Conservation (phyloP, 2,797 vertebrate species). For the Octomys mimax region DNA sequence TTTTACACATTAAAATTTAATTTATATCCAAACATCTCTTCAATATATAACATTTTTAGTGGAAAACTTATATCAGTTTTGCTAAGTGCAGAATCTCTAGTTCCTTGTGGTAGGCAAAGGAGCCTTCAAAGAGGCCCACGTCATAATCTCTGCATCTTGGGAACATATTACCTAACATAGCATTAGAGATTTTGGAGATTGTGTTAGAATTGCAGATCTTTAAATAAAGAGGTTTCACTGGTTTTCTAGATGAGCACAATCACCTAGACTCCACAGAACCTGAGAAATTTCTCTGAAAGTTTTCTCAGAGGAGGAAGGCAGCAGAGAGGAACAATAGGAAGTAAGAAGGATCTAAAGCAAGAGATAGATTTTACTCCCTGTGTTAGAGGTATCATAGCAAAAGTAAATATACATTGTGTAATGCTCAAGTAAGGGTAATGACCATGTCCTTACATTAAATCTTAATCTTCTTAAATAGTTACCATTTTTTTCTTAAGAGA, state of each 20-base stretch:
- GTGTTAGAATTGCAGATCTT: neutral
- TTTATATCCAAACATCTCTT: neutral
- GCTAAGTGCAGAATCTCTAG: slow-evolving; percentile 1
- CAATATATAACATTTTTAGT: neutral
- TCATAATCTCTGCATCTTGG: neutral
- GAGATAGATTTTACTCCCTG: neutral
- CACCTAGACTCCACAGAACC: neutral
- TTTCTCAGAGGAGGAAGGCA: neutral
- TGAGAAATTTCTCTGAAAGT: neutral
- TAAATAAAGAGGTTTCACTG: neutral
- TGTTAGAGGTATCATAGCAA: neutral
- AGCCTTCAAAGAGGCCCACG: neutral
- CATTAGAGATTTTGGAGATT: neutral
- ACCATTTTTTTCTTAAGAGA: neutral
- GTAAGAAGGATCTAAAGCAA: neutral
- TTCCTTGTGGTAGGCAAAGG: neutral
- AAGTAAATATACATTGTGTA: neutral
- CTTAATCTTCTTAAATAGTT: neutral
- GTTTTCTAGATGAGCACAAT: neutral
- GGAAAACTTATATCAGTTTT: neutral
- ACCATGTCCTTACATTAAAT: neutral
- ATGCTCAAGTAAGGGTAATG: neutral
- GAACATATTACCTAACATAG: neutral
- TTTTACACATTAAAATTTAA: neutral
- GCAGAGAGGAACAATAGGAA: neutral